Percentiles rank a stretch among this genome's conserved stretches.
These are phyloP conservation scores for Drosophila dives DNA, from an alignment of 2,888 invertebrate genomes.

Conservation along the genomic window DNA sequence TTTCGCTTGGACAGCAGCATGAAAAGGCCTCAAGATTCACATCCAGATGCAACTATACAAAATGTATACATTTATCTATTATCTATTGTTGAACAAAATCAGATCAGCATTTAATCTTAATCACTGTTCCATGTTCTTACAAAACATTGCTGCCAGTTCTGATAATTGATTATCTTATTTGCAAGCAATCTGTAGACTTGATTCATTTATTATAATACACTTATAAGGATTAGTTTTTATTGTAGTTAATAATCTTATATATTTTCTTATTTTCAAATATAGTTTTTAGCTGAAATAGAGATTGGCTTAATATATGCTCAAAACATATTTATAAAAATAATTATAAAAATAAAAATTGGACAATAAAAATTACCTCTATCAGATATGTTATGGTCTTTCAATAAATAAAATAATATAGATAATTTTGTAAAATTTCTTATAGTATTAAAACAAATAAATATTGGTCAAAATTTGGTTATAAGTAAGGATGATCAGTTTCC, in stretches of 20 bases:
- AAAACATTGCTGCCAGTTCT: background rate
- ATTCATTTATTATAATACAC: background rate
- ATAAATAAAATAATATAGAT: background rate
- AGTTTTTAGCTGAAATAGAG: background rate
- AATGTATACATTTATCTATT: constrained; percentile 28
- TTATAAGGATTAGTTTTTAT: no score
- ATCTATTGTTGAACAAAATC: constrained; percentile 51
- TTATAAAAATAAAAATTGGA: background rate
- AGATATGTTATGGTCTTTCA: background rate
- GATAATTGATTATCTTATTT: constrained; percentile 4
- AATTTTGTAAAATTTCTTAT: background rate
- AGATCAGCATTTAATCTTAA: constrained; percentile 55
- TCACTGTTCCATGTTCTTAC: constrained; percentile 22
- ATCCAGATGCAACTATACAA: constrained; percentile 5
- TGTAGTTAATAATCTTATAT: background rate
- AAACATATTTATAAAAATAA: background rate
- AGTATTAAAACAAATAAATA: background rate
- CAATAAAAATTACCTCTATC: background rate
- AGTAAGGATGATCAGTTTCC: background rate
- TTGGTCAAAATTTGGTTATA: background rate
- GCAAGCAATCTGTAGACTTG: constrained; percentile 2
- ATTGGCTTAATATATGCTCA: background rate
- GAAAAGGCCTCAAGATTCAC: constrained; percentile 16
- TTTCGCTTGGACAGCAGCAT: constrained; percentile 46
- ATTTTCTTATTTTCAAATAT: background rate